These are phyloP conservation scores for Gorsachius goisagi DNA, from an alignment of 2,113 vertebrate species.

Conservation along the genomic window DNA sequence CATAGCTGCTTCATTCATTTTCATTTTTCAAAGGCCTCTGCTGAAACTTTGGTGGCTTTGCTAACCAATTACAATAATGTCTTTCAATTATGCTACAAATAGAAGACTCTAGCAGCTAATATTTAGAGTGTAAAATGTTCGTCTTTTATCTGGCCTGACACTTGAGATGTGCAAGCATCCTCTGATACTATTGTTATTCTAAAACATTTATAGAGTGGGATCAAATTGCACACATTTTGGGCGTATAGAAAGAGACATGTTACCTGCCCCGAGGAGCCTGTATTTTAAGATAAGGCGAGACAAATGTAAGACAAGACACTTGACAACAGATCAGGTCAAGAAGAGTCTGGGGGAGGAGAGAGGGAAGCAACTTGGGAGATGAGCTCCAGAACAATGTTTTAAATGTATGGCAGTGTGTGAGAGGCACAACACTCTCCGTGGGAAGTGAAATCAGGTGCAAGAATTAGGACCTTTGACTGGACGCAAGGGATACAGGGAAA, in stretches of 20 bases:
- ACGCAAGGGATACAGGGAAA: not conserved
- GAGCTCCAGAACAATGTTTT: not conserved
- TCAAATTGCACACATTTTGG: not conserved
- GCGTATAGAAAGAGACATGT: not conserved
- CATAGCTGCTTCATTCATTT: constrained; percentile 39
- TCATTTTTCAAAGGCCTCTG: constrained; percentile 28
- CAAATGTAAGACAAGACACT: not conserved
- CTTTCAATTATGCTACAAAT: constrained; percentile 58
- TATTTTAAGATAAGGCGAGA: not conserved
- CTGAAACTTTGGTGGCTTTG: constrained; percentile 38
- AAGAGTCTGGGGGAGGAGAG: not conserved
- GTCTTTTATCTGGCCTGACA: constrained; percentile 31
- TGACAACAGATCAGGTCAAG: not conserved
- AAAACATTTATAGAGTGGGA: constrained; percentile 26
- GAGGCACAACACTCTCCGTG: not conserved
- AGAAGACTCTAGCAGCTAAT: constrained; percentile 28
- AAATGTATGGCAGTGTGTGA: not conserved
- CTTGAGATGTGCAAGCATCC: not conserved
- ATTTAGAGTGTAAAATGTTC: constrained; percentile 34
- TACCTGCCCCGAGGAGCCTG: not conserved
- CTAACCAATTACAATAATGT: constrained; percentile 31
- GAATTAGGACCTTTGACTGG: not conserved
- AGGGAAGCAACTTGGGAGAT: not conserved
- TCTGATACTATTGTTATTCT: constrained; percentile 3
- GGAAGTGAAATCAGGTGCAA: not conserved